phyloP scores from a whole-genome alignment of 2,888 invertebrate genomes.

The Xestia xanthographa region DNA sequence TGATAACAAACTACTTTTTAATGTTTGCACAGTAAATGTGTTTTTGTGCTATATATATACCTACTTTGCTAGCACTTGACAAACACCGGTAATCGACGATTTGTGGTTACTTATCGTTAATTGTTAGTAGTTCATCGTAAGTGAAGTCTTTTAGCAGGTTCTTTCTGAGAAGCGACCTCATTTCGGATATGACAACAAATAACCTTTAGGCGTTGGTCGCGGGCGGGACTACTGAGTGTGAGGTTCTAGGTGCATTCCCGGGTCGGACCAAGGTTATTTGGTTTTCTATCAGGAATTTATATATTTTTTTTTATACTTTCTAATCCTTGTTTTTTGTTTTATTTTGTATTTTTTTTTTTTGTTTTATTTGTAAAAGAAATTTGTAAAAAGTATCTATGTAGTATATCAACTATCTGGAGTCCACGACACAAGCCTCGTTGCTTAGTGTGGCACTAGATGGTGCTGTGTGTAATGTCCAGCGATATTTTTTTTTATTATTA shows the following conservation, averaged over 20 bases:
- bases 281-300: too few relatives aligned
- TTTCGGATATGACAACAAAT: background rate
- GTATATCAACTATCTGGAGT: too few relatives aligned
- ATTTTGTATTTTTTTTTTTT: too few relatives aligned
- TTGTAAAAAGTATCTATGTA: too few relatives aligned
- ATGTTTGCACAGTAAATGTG: constrained; percentile 3
- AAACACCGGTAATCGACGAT: background rate
- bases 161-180: background rate
- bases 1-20: constrained; percentile 29
- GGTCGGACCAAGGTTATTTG: background rate
- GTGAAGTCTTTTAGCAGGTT: background rate
- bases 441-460: too few relatives aligned
- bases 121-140: background rate
- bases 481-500: too few relatives aligned
- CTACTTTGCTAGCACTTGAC: background rate
- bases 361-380: too few relatives aligned
- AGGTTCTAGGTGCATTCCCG: background rate
- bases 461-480: too few relatives aligned
- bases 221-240: background rate
- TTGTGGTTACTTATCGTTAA: too few relatives aligned
- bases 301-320: too few relatives aligned
- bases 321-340: too few relatives aligned
- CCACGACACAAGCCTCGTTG: too few relatives aligned
- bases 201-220: background rate
- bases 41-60: constrained; percentile 16